phyloP scores from a whole-genome alignment of 1,140 invertebrate genomes.

The Diachasma alloeum region DNA sequence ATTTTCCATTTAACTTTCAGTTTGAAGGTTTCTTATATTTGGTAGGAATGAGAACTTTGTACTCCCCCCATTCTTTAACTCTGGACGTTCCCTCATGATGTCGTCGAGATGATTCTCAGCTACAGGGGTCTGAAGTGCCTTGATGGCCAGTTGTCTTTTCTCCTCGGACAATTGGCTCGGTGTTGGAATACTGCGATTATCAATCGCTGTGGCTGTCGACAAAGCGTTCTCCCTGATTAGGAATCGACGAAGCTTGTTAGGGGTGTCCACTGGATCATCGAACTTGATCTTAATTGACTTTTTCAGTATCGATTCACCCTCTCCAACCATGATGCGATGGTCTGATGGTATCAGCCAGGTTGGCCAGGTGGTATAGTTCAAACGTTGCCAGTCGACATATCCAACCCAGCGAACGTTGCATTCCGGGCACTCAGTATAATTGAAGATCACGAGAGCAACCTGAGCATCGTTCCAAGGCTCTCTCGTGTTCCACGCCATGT shows the following conservation, averaged over 20 bases:
- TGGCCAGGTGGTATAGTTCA: neutral
- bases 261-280: neutral
- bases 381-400: neutral
- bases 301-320: neutral
- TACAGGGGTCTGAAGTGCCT: neutral
- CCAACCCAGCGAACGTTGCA: neutral
- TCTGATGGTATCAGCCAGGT: neutral
- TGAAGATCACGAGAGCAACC: neutral
- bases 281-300: neutral
- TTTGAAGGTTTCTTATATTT: neutral
- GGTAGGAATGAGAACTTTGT: conserved; percentile 14
- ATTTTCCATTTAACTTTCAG: no score
- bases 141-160: neutral
- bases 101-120: neutral
- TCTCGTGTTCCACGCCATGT: conserved; percentile 22
- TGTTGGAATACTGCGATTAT: neutral
- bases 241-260: neutral
- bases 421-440: neutral
- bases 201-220: neutral
- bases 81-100: neutral
- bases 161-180: neutral
- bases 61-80: neutral
- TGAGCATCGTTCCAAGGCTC: neutral
- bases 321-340: neutral
- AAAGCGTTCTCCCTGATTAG: neutral